Percentiles rank a stretch among this genome's conserved stretches.
Conservation (phyloP, 2,113 vertebrate genomes). For the Megaleporinus macrocephalus region DNA sequence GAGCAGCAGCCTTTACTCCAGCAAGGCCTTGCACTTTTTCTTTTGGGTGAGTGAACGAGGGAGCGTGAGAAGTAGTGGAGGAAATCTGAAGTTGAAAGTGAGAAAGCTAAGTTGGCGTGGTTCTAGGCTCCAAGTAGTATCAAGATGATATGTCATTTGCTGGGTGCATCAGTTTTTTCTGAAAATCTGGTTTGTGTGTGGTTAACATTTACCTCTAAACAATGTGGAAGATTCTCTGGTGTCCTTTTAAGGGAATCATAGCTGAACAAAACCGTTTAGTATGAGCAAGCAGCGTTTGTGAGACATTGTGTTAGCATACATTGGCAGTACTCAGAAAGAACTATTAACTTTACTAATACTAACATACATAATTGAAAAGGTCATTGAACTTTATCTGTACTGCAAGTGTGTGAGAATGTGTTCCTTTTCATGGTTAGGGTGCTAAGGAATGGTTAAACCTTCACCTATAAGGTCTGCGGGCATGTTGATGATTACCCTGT, state of each 20-base stretch:
- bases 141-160: not conserved
- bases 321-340: too few relatives aligned
- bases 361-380: too few relatives aligned
- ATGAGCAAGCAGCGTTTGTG: too few relatives aligned
- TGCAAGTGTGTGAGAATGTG: not conserved
- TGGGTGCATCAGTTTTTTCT: not conserved
- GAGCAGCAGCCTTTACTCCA: slow-evolving; percentile 79
- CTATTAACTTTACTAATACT: too few relatives aligned
- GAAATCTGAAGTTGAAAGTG: not conserved
- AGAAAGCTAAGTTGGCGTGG: not conserved
- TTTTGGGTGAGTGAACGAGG: slow-evolving; percentile 75
- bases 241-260: not conserved
- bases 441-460: not conserved
- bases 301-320: too few relatives aligned
- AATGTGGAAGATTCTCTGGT: not conserved
- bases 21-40: slow-evolving; percentile 79
- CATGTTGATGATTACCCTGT: slow-evolving; percentile 16
- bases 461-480: slow-evolving; percentile 15
- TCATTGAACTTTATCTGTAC: too few relatives aligned
- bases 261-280: too few relatives aligned
- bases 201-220: not conserved
- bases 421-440: not conserved
- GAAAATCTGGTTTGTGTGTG: not conserved
- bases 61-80: not conserved
- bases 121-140: not conserved